Evolutionary conservation across 2,797 vertebrate species (phyloP).

Genomic region (Allobates femoralis): DNA sequence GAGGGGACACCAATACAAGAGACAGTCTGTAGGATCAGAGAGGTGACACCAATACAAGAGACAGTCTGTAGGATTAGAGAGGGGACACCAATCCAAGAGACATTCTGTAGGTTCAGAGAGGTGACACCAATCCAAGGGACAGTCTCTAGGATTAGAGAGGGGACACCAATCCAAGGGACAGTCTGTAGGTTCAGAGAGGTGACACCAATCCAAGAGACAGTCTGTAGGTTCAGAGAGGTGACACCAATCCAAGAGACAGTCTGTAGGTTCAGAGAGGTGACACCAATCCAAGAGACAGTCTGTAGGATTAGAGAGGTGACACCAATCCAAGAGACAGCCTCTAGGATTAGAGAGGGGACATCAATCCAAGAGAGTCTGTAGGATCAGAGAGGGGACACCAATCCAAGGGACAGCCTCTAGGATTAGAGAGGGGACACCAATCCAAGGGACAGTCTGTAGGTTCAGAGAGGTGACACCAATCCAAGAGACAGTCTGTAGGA

Average conservation of each 20-base stretch:
- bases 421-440: background rate
- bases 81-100: background rate
- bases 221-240: no score
- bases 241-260: background rate
- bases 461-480: background rate
- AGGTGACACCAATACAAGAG: background rate
- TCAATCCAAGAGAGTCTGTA: background rate
- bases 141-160: background rate
- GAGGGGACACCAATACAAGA: background rate
- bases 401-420: no score
- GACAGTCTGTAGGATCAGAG: background rate
- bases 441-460: background rate
- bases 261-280: no score
- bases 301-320: background rate
- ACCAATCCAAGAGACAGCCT: background rate
- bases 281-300: background rate
- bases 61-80: background rate
- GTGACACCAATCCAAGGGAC: background rate
- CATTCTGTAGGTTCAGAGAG: no score
- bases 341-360: no score
- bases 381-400: no score
- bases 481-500: background rate
- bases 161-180: background rate
- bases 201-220: background rate
- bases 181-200: no score